Conservation (phyloP, 2,113 vertebrate genomes). For the Lamprologus ornatipinnis region DNA sequence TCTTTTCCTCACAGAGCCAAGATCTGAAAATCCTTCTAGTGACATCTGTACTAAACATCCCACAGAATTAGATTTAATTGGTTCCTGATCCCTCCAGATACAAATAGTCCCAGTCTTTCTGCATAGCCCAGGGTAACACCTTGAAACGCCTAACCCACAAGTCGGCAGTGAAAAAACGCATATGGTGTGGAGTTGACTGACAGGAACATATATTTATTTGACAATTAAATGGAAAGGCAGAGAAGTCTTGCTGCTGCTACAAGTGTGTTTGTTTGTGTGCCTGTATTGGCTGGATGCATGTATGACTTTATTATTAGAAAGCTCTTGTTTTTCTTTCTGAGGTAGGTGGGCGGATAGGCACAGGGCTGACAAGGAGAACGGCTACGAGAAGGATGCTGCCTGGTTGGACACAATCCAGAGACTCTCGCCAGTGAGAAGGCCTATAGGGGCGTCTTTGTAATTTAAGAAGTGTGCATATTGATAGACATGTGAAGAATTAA, state of each 20-base stretch:
- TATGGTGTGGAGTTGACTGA: slow-evolving; percentile 33
- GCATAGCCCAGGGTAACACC: slow-evolving; percentile 24
- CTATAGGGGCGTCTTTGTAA: slow-evolving; percentile 44
- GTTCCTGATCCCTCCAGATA: not conserved
- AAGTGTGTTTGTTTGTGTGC: not conserved
- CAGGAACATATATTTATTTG: slow-evolving; percentile 49
- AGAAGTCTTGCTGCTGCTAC: not conserved
- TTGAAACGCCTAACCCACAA: slow-evolving; percentile 29
- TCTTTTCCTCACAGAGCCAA: not conserved
- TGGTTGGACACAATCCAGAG: slow-evolving; percentile 51
- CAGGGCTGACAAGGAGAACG: not conserved
- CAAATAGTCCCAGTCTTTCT: not conserved
- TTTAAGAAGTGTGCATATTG: slow-evolving; percentile 54
- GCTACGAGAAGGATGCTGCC: slow-evolving; percentile 23
- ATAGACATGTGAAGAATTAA: slow-evolving; percentile 53
- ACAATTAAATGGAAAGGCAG: slow-evolving; percentile 40
- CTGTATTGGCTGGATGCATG: not conserved
- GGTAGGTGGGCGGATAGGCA: slow-evolving; percentile 9
- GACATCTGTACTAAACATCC: slow-evolving; percentile 6
- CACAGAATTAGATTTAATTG: slow-evolving; percentile 2
- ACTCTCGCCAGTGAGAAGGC: slow-evolving; percentile 39
- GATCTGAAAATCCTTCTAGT: not conserved
- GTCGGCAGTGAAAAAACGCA: not conserved
- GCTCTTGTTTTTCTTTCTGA: not conserved
- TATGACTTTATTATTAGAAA: slow-evolving; percentile 33